Base-by-base conservation (phyloP, 1,140 invertebrate genomes). In the Neocloeon triangulifer region DNA sequence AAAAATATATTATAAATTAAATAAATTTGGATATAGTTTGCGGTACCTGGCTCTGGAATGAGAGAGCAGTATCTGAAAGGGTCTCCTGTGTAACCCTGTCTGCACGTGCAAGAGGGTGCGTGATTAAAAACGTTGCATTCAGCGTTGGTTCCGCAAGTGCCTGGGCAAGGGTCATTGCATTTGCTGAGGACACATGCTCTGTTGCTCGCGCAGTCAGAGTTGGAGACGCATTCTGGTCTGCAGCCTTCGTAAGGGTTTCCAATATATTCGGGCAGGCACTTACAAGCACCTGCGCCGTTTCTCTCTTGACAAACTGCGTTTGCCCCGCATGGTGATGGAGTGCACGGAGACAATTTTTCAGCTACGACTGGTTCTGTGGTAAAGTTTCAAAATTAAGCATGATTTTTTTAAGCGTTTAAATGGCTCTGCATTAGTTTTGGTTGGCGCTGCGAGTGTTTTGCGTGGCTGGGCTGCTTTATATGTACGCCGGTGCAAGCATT, bases 191-290 rank as follows among this genome's bases (percentile, higher is more conserved):
- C 56, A 41, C 66, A 70, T 19, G 66, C 57, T 48, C 53, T 53
- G 43, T 66, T 59, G 12, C 60, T 56, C 18, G 59, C 47, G 49
- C 69, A 72, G 39, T 72, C 69, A 2, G 64, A 63, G 42, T 68
- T 68, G 17, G 66, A 49, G 5, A 59, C 53, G 44, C 67, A 70
- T 51, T 70, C 66, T 5, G 68, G 69, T 39, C 65, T 46, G 44
- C 73, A 76, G 33, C 62, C 63, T 44, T 59, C 60, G 38, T 73
- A 75, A 5, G 73, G 73, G 56, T 78, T 71, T 23, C 74, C 75
- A 33, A 69, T 63, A 39, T 69, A 76, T 20, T 67, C 64, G 25
- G 56, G 52, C 21, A 66, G 47, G 47, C 76, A 81, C 12, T 58
- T 57, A 42, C 76, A 81, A 14, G 67, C 52, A 5, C 67, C 66